These are phyloP conservation scores for Myiotriccus ornatus DNA, from an alignment of 2,797 vertebrate species.

Conservation along the genomic window DNA sequence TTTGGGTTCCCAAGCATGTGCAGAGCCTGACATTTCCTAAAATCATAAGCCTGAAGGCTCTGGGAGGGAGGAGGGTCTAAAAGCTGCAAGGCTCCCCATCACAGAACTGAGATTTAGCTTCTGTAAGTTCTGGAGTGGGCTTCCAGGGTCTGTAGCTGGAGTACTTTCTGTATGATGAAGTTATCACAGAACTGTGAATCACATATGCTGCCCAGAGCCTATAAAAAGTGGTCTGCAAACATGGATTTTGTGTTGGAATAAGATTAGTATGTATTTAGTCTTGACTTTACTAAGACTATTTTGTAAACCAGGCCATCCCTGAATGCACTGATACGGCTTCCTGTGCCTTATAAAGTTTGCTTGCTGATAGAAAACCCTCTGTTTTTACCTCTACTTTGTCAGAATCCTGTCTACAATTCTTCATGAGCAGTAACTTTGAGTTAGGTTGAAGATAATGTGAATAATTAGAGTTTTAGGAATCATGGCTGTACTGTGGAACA, in stretches of 20 bases:
- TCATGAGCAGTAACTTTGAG: neutral
- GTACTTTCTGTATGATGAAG: neutral
- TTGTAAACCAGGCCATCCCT: neutral
- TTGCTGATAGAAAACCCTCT: neutral
- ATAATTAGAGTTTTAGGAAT: neutral
- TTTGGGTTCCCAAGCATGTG: neutral
- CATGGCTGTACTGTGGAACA: neutral
- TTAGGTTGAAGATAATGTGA: neutral
- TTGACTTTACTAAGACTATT: neutral
- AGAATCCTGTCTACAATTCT: neutral
- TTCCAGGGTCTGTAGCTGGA: neutral
- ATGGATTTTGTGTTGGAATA: neutral
- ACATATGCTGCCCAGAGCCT: neutral
- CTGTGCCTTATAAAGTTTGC: neutral
- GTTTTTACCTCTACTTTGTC: neutral
- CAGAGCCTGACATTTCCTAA: neutral
- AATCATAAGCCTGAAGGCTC: neutral
- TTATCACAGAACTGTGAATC: neutral
- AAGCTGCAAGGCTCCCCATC: neutral
- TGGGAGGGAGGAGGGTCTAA: neutral
- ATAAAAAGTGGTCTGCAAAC: neutral
- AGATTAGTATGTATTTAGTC: neutral
- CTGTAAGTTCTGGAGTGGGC: neutral
- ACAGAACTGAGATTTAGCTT: neutral
- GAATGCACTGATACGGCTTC: neutral